Conservation (phyloP, 2,888 invertebrate species). For the Drosophila nr. fundita region DNA sequence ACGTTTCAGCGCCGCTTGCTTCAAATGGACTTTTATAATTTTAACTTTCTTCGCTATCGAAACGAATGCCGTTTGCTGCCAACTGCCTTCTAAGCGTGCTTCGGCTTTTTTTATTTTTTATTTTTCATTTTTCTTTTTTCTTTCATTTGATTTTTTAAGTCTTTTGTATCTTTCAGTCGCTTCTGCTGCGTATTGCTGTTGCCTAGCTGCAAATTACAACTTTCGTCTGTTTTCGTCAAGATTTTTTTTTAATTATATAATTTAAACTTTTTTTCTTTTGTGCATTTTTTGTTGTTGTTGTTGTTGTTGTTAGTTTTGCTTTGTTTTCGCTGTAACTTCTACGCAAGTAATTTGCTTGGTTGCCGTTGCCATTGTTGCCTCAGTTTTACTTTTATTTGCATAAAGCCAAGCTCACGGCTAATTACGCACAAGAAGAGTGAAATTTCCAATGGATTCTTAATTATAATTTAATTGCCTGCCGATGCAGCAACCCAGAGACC, state of each 20-base stretch:
- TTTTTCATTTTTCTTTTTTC: slow-evolving; percentile 39
- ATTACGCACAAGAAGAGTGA: slow-evolving; percentile 73
- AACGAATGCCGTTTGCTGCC: slow-evolving; percentile 48
- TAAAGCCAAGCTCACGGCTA: slow-evolving; percentile 62
- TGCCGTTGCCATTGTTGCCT: slow-evolving; percentile 45
- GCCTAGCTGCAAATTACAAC: slow-evolving; percentile 73
- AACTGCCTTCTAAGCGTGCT: slow-evolving; percentile 64
- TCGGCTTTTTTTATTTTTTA: slow-evolving; percentile 26
- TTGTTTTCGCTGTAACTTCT: slow-evolving; percentile 66
- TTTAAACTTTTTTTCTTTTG: slow-evolving; percentile 67
- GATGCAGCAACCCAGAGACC: slow-evolving; percentile 1
- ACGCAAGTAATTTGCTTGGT: slow-evolving; percentile 51
- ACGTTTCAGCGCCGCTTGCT: slow-evolving; percentile 51
- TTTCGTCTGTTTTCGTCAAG: slow-evolving; percentile 81
- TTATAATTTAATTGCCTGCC: slow-evolving; percentile 69
- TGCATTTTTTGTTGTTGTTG: slow-evolving; percentile 24
- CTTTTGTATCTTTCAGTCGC: slow-evolving; percentile 38
- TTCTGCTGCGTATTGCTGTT: slow-evolving; percentile 38
- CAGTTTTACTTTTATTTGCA: slow-evolving; percentile 78
- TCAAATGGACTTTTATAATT: slow-evolving; percentile 70
- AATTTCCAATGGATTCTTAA: slow-evolving; percentile 73
- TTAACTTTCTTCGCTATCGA: slow-evolving; percentile 77
- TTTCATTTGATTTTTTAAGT: slow-evolving; percentile 34
- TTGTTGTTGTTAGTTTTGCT: slow-evolving; percentile 23
- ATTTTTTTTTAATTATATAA: slow-evolving; percentile 82